Evolutionary conservation across 2,113 vertebrate genomes (phyloP).

Genomic region (Chinchilla lanigera): DNA sequence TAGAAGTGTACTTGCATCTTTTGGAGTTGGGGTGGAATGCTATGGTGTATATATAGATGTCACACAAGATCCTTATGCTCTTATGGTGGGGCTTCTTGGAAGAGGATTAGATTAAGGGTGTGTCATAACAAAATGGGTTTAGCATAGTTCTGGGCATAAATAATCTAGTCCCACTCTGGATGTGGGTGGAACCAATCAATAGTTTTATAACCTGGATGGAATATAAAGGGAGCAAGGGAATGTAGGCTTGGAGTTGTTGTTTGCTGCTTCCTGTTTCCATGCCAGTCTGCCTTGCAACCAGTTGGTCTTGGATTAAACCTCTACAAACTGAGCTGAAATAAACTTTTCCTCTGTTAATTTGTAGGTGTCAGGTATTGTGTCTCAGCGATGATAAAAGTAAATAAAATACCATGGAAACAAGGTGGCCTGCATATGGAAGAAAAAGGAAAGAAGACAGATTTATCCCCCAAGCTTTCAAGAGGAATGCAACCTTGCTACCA

Average conservation of each 20-base stretch:
- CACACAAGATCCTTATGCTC: too few relatives aligned
- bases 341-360: background rate
- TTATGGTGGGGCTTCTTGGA: too few relatives aligned
- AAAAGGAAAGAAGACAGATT: background rate
- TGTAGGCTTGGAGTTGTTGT: background rate
- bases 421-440: background rate
- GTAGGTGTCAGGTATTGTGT: background rate
- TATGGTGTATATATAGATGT: too few relatives aligned
- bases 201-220: background rate
- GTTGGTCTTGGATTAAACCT: background rate
- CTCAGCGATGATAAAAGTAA: background rate
- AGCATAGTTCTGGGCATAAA: background rate
- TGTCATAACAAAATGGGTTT: background rate
- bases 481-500: background rate
- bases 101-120: background rate
- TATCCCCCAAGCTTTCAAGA: background rate
- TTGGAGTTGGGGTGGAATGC: too few relatives aligned
- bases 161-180: background rate
- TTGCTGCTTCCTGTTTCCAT: background rate
- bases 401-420: background rate
- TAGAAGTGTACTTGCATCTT: too few relatives aligned
- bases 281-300: background rate
- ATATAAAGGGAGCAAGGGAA: background rate
- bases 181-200: background rate
- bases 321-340: background rate